Evolutionary conservation across 2,888 invertebrate genomes (phyloP).

Genomic region (Melieria picta): DNA sequence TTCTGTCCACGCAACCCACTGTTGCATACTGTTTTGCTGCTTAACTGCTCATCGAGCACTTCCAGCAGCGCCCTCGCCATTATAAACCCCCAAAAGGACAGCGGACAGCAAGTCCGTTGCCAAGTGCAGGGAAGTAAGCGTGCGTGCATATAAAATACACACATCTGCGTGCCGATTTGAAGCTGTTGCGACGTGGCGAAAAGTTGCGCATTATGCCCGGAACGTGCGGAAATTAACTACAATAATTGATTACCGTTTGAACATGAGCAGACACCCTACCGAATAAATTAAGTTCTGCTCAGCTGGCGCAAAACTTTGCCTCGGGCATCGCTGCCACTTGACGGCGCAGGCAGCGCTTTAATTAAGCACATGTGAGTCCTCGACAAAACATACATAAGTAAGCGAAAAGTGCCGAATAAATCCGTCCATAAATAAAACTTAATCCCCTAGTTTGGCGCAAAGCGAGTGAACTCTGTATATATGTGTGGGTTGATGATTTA

Average conservation of each 20-base stretch:
- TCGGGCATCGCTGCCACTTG: too few species aligned
- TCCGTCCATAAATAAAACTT: conserved; percentile 28
- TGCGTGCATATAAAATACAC: too few species aligned
- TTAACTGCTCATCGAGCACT: too few species aligned
- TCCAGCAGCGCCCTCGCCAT: too few species aligned
- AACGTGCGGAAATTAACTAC: conserved; percentile 65
- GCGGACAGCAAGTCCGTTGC: not conserved
- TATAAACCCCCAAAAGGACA: too few species aligned
- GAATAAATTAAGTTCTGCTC: conserved; percentile 21
- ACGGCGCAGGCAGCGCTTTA: conserved; percentile 12
- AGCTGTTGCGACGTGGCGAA: not conserved
- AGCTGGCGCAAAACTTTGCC: too few species aligned
- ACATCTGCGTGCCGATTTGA: too few species aligned
- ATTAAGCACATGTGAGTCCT: conserved; percentile 3
- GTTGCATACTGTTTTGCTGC: too few species aligned
- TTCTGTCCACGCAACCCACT: too few species aligned
- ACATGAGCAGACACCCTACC: conserved; percentile 55
- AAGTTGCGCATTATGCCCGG: conserved; percentile 46
- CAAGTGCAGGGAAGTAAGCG: too few species aligned
- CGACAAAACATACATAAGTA: not conserved
- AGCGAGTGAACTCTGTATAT: too few species aligned
- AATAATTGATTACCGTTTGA: conserved; percentile 62
- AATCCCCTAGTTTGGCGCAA: conserved; percentile 12
- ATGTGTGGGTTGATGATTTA: conserved; percentile 15
- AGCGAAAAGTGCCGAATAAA: not conserved